These are phyloP conservation scores for Otus scops DNA, from an alignment of 2,797 vertebrate species.

Conservation along the genomic window DNA sequence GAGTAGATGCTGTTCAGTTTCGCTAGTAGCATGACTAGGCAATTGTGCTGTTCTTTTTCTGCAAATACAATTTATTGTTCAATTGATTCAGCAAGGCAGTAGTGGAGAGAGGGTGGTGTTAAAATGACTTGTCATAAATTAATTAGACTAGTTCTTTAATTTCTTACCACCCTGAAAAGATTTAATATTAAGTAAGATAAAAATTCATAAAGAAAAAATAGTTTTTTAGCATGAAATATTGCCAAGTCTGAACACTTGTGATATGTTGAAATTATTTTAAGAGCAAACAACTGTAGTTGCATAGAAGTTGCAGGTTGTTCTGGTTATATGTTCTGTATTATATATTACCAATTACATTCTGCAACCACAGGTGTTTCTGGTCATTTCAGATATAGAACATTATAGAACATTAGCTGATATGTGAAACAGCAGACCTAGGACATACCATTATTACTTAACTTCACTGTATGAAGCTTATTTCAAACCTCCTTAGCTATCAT, in stretches of 20 bases:
- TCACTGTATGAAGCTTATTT: not conserved
- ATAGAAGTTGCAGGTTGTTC: not conserved
- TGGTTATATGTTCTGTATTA: not conserved
- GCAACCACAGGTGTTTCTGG: not conserved
- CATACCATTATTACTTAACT: not conserved
- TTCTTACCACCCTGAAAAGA: not conserved
- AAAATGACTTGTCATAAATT: not conserved
- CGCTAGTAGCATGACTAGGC: not conserved
- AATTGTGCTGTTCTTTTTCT: not conserved
- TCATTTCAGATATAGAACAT: not conserved
- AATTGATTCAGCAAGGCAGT: not conserved
- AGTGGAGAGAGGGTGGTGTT: not conserved
- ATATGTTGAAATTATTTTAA: not conserved
- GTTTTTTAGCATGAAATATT: not conserved
- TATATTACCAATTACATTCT: not conserved
- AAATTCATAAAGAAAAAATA: not conserved
- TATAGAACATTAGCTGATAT: not conserved
- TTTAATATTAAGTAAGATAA: not conserved
- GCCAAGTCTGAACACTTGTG: not conserved
- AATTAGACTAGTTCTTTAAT: not conserved
- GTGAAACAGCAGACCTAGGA: not conserved
- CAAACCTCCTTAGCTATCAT: not conserved
- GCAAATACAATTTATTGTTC: not conserved
- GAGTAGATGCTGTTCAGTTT: not conserved
- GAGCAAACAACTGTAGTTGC: not conserved